Conservation (phyloP, 2,888 invertebrate species). For the Linyphia triangularis region DNA sequence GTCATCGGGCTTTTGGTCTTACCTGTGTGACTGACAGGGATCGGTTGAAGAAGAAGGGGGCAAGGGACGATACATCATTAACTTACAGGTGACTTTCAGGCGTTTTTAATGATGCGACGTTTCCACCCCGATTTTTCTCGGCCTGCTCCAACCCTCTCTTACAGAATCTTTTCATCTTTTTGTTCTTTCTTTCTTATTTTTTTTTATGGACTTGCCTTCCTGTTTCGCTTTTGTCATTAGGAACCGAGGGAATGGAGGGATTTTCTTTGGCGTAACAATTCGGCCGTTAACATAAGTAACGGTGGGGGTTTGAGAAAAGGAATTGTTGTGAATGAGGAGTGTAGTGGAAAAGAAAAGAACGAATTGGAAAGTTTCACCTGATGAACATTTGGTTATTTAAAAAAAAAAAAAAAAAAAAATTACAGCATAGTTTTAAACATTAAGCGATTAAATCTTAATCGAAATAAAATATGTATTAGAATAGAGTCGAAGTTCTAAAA, state of each 20-base stretch:
- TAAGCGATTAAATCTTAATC: too few relatives aligned
- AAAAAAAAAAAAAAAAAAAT: too few relatives aligned
- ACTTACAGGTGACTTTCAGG: slow-evolving; percentile 73
- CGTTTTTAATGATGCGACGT: slow-evolving; percentile 66
- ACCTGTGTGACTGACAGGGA: slow-evolving; percentile 63
- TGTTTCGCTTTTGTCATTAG: slow-evolving; percentile 37
- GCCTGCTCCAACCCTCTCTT: slow-evolving; percentile 26
- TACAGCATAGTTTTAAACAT: too few relatives aligned
- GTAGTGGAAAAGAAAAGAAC: background rate
- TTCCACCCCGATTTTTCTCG: slow-evolving; percentile 22
- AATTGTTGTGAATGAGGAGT: background rate
- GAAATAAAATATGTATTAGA: too few relatives aligned
- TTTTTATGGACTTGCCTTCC: slow-evolving; percentile 24
- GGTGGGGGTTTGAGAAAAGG: background rate
- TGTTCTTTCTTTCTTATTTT: slow-evolving; percentile 10
- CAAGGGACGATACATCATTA: slow-evolving; percentile 58
- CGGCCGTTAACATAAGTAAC: slow-evolving; percentile 27
- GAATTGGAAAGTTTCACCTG: background rate
- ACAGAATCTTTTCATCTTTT: background rate
- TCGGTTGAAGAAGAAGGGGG: background rate
- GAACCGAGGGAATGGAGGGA: background rate
- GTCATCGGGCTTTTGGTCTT: slow-evolving; percentile 42
- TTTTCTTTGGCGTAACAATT: slow-evolving; percentile 25
- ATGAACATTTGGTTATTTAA: too few relatives aligned
- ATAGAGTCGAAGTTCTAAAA: too few relatives aligned